phyloP scores from a whole-genome alignment of 2,888 invertebrate species.

The Nemoura dubitans region DNA sequence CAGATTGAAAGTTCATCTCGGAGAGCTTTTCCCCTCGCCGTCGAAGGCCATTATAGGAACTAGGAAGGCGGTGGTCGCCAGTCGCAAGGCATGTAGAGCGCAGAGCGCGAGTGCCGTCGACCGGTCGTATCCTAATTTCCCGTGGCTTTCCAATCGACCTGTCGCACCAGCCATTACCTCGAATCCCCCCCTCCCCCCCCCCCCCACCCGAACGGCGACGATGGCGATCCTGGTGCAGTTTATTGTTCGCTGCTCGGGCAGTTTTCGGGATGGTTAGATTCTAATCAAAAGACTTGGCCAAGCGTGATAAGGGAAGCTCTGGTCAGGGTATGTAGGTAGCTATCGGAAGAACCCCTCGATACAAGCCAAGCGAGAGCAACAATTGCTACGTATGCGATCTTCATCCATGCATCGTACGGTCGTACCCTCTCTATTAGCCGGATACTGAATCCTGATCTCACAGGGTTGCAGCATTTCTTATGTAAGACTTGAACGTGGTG shows the following conservation, averaged over 20 bases:
- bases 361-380: not conserved
- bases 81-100: not conserved
- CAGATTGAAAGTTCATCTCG: not conserved
- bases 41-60: no score
- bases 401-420: not conserved
- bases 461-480: no score
- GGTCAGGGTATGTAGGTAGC: no score
- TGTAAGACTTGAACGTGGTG: no score
- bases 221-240: not conserved
- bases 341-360: not conserved
- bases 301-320: not conserved
- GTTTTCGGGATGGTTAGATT: not conserved
- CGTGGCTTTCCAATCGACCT: conserved; percentile 1
- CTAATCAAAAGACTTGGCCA: conserved; percentile 12
- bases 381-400: not conserved
- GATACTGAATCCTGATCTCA: no score
- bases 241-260: not conserved
- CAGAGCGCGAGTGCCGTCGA: not conserved
- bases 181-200: not conserved
- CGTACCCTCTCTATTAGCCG: not conserved
- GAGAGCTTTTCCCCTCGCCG: not conserved
- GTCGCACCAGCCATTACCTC: not conserved
- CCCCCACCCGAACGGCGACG: not conserved
- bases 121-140: not conserved
- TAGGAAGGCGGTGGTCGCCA: no score